phyloP scores from a whole-genome alignment of 2,113 vertebrate genomes.

The Dasypus novemcinctus region DNA sequence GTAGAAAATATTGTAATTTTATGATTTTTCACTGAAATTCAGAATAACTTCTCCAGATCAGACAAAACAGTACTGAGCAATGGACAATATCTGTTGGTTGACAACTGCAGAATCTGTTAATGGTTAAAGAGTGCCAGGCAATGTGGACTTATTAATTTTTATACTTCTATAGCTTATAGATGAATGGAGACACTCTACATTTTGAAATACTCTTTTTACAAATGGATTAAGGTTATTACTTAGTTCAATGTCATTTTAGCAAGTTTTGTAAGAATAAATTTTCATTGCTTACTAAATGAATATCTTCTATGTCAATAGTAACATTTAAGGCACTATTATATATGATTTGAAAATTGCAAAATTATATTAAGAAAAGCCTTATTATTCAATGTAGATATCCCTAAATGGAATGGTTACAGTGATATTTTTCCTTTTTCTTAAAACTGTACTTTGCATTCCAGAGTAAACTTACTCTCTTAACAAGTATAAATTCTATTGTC shows the following conservation, averaged over 20 bases:
- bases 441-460: neutral
- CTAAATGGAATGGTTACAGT: neutral
- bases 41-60: no score
- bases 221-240: neutral
- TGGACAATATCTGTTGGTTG: neutral
- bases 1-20: no score
- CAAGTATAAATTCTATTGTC: neutral
- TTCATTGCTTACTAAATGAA: neutral
- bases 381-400: neutral
- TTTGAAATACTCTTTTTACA: neutral
- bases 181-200: neutral
- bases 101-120: neutral
- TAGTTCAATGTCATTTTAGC: neutral
- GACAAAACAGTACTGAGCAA: no score
- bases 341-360: neutral
- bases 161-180: neutral
- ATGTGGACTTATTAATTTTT: neutral
- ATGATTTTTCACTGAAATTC: no score
- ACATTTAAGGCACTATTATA: neutral
- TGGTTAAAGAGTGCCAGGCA: neutral
- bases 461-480: neutral
- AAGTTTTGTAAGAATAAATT: neutral
- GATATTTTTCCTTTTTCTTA: neutral
- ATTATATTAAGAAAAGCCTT: neutral
- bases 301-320: neutral